Evolutionary conservation across 2,797 vertebrate species (phyloP), one percentile per base, ranked within the genome.

Genomic region (Chaetodon trifasciatus): DNA sequence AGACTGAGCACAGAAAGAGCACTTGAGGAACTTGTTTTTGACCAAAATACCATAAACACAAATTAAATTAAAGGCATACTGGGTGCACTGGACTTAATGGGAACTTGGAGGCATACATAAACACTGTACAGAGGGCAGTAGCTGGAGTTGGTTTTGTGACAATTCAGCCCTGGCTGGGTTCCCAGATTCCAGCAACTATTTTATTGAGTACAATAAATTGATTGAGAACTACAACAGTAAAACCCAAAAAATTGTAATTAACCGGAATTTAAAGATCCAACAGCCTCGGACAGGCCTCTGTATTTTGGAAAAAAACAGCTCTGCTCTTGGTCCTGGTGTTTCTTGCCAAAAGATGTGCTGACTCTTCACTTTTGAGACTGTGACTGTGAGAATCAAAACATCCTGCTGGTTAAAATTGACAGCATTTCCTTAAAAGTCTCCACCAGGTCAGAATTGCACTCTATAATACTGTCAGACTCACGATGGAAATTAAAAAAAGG

Each of bases 271-370:
- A 32, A 32, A 32, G 28, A 32, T 32, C 28, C 28, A 56, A 24
- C 23, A 55, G 64, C 37, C 37, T 19, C 19, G n/a, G 65, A 13
- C 16, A 17, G n/a, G 13, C 15, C 19, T 50, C 17, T 66, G 32
- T 12, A 66, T 42, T 28, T 12, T 53, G 24, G 23, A 32, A 9
- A 37, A n/a, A 56, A 57, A 17, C 11, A 71, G 52, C 6, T 23
- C 32, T 23, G 11, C 16, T 52, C 9, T 16, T 60, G 35, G 28
- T 52, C 9, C 21, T 60, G 19, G 28, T 23, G 19, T 72, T 56
- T 72, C 42, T 24, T 23, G 5, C 46, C 19, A 66, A 60, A 61
- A 40, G 40, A 71, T 62, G 11, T 73, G 64, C 74, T 78, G 70
- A 85, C 50, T 44, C 35, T 11, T 71, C 37, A 60, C 42, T 74